Evolutionary conservation across 2,888 invertebrate species (phyloP).

Genomic region (Leistus spinibarbis): DNA sequence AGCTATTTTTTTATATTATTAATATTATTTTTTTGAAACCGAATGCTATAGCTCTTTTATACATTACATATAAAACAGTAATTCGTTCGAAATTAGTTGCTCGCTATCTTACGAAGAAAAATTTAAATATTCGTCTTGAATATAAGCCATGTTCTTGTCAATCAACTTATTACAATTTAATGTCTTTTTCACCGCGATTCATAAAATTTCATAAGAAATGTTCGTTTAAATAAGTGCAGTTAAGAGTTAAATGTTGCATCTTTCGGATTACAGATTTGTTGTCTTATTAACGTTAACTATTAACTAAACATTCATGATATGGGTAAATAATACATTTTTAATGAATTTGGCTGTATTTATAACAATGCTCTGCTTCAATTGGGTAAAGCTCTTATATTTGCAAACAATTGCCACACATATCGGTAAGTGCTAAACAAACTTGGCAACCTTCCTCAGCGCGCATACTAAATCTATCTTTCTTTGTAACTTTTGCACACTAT

Average conservation of each 20-base stretch:
- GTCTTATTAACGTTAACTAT: background rate
- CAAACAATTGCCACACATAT: conserved; percentile 2
- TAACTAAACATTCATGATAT: background rate
- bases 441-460: conserved; percentile 31
- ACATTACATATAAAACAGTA: too few relatives aligned
- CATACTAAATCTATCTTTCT: background rate
- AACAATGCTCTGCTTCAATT: conserved; percentile 1
- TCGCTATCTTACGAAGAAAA: too few relatives aligned
- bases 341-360: background rate
- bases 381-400: conserved; percentile 13
- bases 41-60: too few relatives aligned
- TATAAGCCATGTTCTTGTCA: too few relatives aligned
- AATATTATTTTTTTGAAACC: too few relatives aligned
- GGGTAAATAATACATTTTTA: background rate
- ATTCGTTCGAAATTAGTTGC: too few relatives aligned
- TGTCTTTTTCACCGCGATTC: too few relatives aligned
- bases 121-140: too few relatives aligned
- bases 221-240: too few relatives aligned
- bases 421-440: conserved; percentile 21
- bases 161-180: too few relatives aligned
- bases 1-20: too few relatives aligned
- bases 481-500: conserved; percentile 10
- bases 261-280: background rate
- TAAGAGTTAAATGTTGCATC: background rate
- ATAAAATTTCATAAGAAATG: too few relatives aligned